Conservation (phyloP, 2,888 invertebrate species). For the Stenichneumon culpator region DNA sequence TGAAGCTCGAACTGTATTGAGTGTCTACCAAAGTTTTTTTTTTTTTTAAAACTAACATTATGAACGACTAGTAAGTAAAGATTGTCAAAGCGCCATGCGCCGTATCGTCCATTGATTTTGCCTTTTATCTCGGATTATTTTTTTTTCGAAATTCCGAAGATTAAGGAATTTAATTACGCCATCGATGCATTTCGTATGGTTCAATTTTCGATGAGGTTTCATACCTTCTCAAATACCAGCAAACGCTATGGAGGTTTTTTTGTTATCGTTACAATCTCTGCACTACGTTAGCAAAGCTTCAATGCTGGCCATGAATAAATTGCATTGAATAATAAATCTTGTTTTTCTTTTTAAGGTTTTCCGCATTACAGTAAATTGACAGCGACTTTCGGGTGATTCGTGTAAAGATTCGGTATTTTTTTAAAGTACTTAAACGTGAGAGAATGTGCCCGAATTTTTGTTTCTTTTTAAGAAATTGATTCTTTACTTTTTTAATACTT, state of each 20-base stretch:
- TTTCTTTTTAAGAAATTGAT: background rate
- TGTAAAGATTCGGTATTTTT: background rate
- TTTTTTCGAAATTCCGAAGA: background rate
- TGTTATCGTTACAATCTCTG: background rate
- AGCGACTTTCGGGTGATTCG: background rate
- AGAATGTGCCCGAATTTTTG: too few species aligned
- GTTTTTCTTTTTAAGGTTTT: background rate
- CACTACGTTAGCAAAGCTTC: background rate
- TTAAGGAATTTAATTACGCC: background rate
- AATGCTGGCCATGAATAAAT: background rate
- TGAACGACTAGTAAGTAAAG: conserved; percentile 43
- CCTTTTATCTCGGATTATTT: background rate
- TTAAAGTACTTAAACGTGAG: background rate
- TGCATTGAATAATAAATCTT: background rate
- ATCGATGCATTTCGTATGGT: background rate
- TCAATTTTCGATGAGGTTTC: background rate
- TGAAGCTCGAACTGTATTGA: conserved; percentile 24
- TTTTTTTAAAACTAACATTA: background rate
- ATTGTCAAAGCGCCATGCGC: background rate
- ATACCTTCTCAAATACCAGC: background rate
- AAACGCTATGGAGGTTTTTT: background rate
- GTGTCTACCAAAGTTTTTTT: background rate
- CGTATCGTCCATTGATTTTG: background rate
- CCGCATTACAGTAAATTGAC: background rate
- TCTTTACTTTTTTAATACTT: background rate